phyloP scores from a whole-genome alignment of 2,888 invertebrate genomes.

The Patella pellucida region DNA sequence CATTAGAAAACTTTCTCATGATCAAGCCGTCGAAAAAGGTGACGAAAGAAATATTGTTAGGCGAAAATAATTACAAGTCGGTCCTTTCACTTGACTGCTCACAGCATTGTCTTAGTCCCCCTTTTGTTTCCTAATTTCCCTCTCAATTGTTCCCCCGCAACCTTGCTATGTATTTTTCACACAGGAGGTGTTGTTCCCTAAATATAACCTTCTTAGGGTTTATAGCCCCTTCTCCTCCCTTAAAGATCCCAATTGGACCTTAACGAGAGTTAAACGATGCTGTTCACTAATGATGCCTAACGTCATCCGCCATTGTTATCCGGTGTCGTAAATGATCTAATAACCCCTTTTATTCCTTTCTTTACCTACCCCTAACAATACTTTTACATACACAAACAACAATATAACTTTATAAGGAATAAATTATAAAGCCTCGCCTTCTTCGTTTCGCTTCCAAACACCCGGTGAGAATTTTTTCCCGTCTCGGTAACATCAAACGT shows the following conservation, averaged over 20 bases:
- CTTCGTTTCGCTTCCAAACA: conserved; percentile 2
- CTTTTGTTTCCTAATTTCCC: not conserved
- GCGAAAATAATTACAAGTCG: conserved; percentile 2
- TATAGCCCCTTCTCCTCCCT: not conserved
- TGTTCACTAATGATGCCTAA: conserved; percentile 1
- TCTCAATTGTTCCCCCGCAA: not conserved
- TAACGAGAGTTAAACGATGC: conserved; percentile 5
- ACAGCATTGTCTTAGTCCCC: not conserved
- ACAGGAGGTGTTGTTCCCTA: not conserved
- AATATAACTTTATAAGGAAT: not conserved
- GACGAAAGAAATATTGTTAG: not conserved
- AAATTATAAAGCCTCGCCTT: not conserved
- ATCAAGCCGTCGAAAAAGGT: not conserved
- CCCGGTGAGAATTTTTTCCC: conserved; percentile 5
- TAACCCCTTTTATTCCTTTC: not conserved
- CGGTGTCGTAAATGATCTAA: not conserved
- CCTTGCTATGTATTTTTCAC: conserved; percentile 5
- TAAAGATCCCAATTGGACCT: not conserved
- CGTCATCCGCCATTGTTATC: not conserved
- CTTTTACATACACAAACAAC: not conserved
- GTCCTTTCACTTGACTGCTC: not conserved
- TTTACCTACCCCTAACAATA: conserved; percentile 3
- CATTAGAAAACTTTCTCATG: not conserved
- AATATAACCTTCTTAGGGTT: not conserved
- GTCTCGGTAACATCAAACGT: not conserved